Base-by-base conservation (phyloP, 2,888 invertebrate species). In the Antheraea assamensis region DNA sequence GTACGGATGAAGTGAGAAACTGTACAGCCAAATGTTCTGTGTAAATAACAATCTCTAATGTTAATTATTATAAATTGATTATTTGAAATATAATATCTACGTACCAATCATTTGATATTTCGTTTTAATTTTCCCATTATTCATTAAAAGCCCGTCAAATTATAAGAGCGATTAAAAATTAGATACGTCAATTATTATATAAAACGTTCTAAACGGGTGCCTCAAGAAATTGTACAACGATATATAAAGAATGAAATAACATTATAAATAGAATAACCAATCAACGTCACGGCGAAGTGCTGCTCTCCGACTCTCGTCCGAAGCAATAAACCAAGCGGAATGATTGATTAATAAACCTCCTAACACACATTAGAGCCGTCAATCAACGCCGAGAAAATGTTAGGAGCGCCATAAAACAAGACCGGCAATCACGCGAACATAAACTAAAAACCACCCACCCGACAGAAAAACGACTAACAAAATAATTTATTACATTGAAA, bases 71-170 rank as follows among this genome's bases (percentile, higher is more conserved):
- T 64, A 90, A 85, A 91, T 89, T 89, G 88, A 91, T 87, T 90
- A 93, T 91, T 93, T 91, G 88, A 92, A 94, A 92, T 94, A 94
- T 91, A 93, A 91, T 91, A 92, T 91, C 90, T 91, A 90, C 88
- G 87, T 92, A 89, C 86, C 86, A 90, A 91, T 88, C 80, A 84
- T 77, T 82, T 77, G 83, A 71, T 68, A 75, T 81, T 74, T 74
- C 49, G 61, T 74, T 74, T 74, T 66, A 64, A 71, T 66, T 73
- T 42, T 70, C 70, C 52, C 61, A 30, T 64, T 19, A 30, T 15
- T 58, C 24, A 64, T 64, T 30, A 64, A 30, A 64, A 30, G 17
- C 61, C 61, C 30, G 30, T 64, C 61, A 64, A 42, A 5, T 30
- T 30, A 64, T 17, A 30, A 64, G 1, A 58, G 30, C 66, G 17